A percentile compares a stretch with the other conserved stretches of the same genome.
Evolutionary conservation across 2,113 vertebrate genomes (phyloP).

Genomic region (Calidris pugnax): DNA sequence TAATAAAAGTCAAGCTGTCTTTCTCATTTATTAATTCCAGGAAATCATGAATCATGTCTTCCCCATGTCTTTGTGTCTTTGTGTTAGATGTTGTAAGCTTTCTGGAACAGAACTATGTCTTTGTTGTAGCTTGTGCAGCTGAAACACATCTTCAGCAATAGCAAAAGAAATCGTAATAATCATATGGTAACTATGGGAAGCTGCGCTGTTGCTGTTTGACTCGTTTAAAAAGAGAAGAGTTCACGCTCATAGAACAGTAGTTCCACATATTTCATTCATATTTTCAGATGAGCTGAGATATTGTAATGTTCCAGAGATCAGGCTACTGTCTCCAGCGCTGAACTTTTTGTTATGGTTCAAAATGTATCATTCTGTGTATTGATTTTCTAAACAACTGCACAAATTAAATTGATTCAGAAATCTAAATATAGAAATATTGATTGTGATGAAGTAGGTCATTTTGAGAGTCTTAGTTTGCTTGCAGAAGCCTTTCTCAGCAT

Average conservation of each 20-base stretch:
- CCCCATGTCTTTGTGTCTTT: not conserved
- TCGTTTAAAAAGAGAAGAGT: not conserved
- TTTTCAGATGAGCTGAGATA: not conserved
- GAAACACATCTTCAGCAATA: not conserved
- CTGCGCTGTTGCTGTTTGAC: not conserved
- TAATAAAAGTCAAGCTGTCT: not conserved
- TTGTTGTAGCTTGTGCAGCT: not conserved
- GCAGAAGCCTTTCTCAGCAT: not conserved
- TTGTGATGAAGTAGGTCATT: not conserved
- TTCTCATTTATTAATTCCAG: not conserved
- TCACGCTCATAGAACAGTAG: not conserved
- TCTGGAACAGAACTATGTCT: not conserved
- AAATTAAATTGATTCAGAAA: not conserved
- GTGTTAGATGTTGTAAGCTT: not conserved
- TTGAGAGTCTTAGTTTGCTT: not conserved
- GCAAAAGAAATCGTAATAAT: not conserved
- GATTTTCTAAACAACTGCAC: not conserved
- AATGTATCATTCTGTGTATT: not conserved
- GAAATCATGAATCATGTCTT: not conserved
- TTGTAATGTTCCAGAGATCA: not conserved
- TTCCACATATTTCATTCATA: not conserved
- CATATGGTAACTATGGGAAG: not conserved
- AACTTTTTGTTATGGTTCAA: not conserved
- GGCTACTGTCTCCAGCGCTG: not conserved
- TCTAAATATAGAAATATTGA: not conserved